Evolutionary conservation across 2,797 vertebrate species (phyloP), one percentile per base, ranked within the genome.

Genomic region (Valencia hispanica): DNA sequence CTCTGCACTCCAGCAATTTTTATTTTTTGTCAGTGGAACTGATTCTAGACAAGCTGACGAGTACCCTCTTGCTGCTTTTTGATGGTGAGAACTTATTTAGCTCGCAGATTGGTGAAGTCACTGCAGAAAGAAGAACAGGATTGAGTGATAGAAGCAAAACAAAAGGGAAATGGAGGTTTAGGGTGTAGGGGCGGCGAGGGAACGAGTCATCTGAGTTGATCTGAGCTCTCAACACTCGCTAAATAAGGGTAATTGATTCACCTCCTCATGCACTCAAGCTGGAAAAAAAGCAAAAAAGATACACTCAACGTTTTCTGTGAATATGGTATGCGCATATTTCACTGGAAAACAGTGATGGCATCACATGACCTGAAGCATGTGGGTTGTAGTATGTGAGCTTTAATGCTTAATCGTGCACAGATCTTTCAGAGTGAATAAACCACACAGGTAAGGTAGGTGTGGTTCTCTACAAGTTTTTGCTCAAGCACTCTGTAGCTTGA

Each of bases 361-460:
- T 84, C 88, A 92, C 83, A 85, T 91, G 88, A 91, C 89, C 82
- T 68, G 30, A 91, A 91, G 91, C 92, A 92, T 93, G 88, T 80
- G 85, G 84, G 79, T 79, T 79, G 77, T 78, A 55, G 73, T 82
- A 70, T 88, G 81, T 79, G 81, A 76, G 86, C 77, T 74, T 59
- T 74, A 72, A 79, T 30, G 74, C 80, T 18, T 50, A 81, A 77
- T 73, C 77, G 73, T 74, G 43, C 77, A 27, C 71, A 48, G 39
- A 81, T 75, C 70, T 76, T 27, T 18, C 57, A 76, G 78, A 86
- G 65, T 78, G 84, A 86, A 81, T 78, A 79, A 91, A 84, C 89
- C 87, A 84, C 84, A 91, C 91, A 94, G 92, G 90, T 93, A 84
- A 86, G 86, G 80, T 75, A 77, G 93, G 93, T 82, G 90, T 84